Conservation (phyloP, 2,888 invertebrate species). For the Drosophila formosana region DNA sequence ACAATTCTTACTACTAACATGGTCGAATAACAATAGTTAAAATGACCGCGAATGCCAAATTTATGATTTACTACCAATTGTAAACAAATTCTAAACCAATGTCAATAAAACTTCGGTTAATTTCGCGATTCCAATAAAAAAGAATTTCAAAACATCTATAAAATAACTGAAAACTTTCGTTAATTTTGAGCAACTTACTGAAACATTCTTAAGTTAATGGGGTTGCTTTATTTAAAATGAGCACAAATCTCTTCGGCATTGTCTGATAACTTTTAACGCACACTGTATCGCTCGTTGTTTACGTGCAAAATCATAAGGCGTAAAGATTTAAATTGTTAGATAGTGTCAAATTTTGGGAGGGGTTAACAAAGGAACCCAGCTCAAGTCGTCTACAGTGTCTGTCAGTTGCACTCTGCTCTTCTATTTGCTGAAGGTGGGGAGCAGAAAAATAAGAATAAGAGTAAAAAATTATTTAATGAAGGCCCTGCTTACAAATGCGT, state of each 20-base stretch:
- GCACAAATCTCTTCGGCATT: not conserved
- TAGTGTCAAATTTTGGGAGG: constrained; percentile 36
- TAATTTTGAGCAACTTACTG: not conserved
- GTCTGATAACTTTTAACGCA: constrained; percentile 11
- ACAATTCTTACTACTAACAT: no score
- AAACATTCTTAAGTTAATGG: not conserved
- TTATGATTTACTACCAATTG: no score
- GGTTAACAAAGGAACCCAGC: not conserved
- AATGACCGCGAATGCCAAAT: no score
- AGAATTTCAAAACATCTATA: no score
- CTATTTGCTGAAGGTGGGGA: not conserved
- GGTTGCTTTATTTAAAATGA: not conserved
- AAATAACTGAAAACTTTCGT: no score
- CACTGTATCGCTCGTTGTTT: constrained; percentile 30
- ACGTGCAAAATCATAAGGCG: constrained; percentile 70
- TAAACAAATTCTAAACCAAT: no score
- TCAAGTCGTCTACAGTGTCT: constrained; percentile 27
- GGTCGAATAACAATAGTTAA: no score
- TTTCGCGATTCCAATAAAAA: no score
- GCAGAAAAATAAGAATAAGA: not conserved
- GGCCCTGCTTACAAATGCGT: not conserved
- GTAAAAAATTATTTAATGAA: not conserved
- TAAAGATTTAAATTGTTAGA: constrained; percentile 63
- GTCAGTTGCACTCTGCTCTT: constrained; percentile 29
- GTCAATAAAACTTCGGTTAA: no score